phyloP scores from a whole-genome alignment of 2,888 invertebrate species.

The Ormyrus rosae region DNA sequence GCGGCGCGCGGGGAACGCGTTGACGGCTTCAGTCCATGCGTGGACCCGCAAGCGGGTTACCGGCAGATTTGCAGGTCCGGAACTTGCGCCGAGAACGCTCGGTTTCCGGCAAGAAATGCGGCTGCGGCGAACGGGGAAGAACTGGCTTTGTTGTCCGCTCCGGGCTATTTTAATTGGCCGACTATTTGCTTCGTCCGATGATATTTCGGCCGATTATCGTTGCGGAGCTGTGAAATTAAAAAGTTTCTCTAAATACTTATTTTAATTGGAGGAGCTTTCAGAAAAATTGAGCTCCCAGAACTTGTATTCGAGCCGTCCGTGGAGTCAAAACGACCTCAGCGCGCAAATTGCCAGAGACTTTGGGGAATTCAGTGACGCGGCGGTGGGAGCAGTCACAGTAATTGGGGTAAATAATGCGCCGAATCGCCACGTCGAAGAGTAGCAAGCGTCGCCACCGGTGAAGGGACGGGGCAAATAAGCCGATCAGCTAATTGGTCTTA shows the following conservation, averaged over 20 bases:
- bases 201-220: too few relatives aligned
- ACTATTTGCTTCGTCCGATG: too few relatives aligned
- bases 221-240: too few relatives aligned
- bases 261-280: too few relatives aligned
- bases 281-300: too few relatives aligned
- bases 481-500: conserved; percentile 48
- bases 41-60: conserved; percentile 22
- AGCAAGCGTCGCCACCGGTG: neutral
- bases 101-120: neutral
- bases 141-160: neutral
- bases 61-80: conserved; percentile 7
- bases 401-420: conserved; percentile 45
- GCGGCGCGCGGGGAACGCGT: neutral
- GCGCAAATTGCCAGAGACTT: conserved; percentile 47
- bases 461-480: conserved; percentile 30
- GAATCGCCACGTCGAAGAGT: conserved; percentile 20
- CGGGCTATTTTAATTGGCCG: too few relatives aligned
- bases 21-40: neutral
- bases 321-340: conserved; percentile 7
- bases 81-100: neutral
- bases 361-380: conserved; percentile 14
- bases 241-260: too few relatives aligned
- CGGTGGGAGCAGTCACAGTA: conserved; percentile 6
- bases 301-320: too few relatives aligned
- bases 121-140: neutral